Evolutionary conservation across 2,888 invertebrate species (phyloP).

Genomic region (Matsumyia berberina): DNA sequence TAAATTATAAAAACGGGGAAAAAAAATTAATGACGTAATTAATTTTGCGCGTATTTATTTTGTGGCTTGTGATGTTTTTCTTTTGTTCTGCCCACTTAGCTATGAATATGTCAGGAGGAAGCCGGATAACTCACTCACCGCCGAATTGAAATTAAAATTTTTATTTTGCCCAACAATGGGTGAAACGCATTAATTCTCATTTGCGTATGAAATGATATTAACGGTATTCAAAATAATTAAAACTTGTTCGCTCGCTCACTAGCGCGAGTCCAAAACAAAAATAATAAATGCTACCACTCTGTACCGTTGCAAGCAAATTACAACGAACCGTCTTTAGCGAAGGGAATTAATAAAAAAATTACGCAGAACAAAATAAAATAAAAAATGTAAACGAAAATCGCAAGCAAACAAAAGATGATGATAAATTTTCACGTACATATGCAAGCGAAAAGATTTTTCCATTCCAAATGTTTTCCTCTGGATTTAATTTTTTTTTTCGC

Average conservation of each 20-base stretch:
- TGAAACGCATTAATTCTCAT: constrained; percentile 25
- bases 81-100: constrained; percentile 31
- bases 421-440: constrained; percentile 55
- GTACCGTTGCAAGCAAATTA: constrained; percentile 18
- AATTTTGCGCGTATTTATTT: constrained; percentile 58
- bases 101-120: constrained; percentile 45
- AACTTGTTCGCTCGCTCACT: constrained; percentile 27
- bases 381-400: constrained; percentile 23
- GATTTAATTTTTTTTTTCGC: constrained; percentile 12
- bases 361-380: constrained; percentile 19
- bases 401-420: constrained; percentile 49
- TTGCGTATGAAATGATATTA: constrained; percentile 61
- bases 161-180: constrained; percentile 26
- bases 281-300: constrained; percentile 51
- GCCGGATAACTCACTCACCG: constrained; percentile 56
- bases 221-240: constrained; percentile 71
- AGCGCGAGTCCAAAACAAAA: constrained; percentile 32
- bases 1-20: constrained; percentile 15
- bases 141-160: constrained; percentile 66
- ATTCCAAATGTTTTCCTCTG: constrained; percentile 33
- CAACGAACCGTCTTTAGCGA: constrained; percentile 16
- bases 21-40: constrained; percentile 64
- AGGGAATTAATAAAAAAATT: constrained; percentile 63
- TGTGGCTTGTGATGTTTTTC: constrained; percentile 31
- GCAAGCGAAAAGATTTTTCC: constrained; percentile 42